Conservation (phyloP, 2,113 vertebrate genomes). For the Carettochelys insculpta region DNA sequence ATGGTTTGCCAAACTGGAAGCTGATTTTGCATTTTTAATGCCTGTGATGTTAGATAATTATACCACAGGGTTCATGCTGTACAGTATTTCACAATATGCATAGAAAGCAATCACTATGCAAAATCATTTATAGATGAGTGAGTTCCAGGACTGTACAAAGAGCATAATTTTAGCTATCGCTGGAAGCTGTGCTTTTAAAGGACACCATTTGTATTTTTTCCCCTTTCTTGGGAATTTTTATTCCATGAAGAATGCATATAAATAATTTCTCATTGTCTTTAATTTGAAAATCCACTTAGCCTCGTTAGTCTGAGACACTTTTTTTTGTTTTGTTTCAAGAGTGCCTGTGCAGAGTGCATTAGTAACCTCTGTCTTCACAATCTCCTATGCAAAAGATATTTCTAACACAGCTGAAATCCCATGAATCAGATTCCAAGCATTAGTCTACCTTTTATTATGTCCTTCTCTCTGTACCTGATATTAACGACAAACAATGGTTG, state of each 20-base stretch:
- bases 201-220: not conserved
- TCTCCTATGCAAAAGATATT: not conserved
- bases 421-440: not conserved
- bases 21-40: not conserved
- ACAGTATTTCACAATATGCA: not conserved
- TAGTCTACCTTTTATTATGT: not conserved
- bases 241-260: not conserved
- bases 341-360: not conserved
- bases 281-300: not conserved
- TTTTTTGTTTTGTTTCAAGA: not conserved
- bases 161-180: not conserved
- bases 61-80: not conserved
- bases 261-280: not conserved
- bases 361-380: not conserved
- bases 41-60: not conserved
- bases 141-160: not conserved
- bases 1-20: not conserved
- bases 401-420: not conserved
- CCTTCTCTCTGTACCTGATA: constrained; percentile 7
- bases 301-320: not conserved
- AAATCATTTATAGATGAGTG: not conserved
- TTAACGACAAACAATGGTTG: not conserved
- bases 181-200: not conserved
- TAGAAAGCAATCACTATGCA: not conserved
- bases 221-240: not conserved